phyloP scores from a whole-genome alignment of 2,797 vertebrate species.

The Cottoperca gobio region DNA sequence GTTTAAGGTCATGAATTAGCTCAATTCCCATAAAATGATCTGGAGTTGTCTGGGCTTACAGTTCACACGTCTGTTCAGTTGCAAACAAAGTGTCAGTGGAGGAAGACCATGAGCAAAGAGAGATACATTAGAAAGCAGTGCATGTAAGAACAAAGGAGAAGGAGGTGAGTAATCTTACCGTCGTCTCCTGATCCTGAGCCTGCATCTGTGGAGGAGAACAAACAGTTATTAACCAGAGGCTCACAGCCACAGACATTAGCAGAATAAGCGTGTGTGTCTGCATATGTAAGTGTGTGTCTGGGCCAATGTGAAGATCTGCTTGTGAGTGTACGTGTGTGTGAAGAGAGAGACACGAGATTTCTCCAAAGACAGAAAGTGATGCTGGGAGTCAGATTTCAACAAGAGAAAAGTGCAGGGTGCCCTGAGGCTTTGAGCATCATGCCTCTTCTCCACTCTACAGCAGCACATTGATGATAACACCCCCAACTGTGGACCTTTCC shows the following conservation, averaged over 20 bases:
- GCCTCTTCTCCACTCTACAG: slow-evolving; percentile 15
- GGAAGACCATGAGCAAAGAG: slow-evolving; percentile 8
- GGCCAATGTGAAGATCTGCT: slow-evolving; percentile 29
- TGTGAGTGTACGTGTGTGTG: slow-evolving; percentile 7
- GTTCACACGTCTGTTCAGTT: not conserved
- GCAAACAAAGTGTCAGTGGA: slow-evolving; percentile 7
- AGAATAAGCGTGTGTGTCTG: slow-evolving; percentile 55
- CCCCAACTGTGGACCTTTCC: slow-evolving; percentile 17
- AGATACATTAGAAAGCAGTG: slow-evolving; percentile 31
- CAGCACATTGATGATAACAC: slow-evolving; percentile 7
- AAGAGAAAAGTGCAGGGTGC: slow-evolving; percentile 8
- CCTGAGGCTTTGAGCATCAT: slow-evolving; percentile 5
- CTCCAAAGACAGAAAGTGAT: slow-evolving; percentile 38
- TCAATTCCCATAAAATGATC: not conserved
- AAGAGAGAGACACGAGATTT: slow-evolving; percentile 21
- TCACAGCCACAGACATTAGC: slow-evolving; percentile 49
- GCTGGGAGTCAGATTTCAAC: slow-evolving; percentile 20
- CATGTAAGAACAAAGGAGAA: slow-evolving; percentile 33
- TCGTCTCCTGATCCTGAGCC: slow-evolving; percentile 97
- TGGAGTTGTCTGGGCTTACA: not conserved
- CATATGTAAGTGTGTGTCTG: slow-evolving; percentile 47
- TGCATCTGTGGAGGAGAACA: slow-evolving; percentile 88
- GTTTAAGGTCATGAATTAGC: not conserved
- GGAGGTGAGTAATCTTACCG: slow-evolving; percentile 87
- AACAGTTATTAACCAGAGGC: slow-evolving; percentile 70